phyloP scores from a whole-genome alignment of 2,888 invertebrate genomes.

The Dioctria rufipes region DNA sequence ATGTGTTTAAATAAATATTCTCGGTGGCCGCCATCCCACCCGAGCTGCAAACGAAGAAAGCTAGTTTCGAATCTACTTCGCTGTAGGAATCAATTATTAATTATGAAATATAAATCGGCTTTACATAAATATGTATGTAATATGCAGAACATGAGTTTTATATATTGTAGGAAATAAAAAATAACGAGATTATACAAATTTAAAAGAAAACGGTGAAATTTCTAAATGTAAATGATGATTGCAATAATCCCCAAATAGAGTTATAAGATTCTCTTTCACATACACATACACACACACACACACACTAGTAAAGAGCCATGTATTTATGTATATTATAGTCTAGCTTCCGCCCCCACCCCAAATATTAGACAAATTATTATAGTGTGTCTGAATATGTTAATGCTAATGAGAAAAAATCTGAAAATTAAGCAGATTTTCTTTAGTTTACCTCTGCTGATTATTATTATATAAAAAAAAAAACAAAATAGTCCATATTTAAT shows the following conservation, averaged over 20 bases:
- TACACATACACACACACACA: too few relatives aligned
- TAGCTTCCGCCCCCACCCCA: not conserved
- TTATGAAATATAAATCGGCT: conserved; percentile 18
- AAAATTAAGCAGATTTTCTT: not conserved
- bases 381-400: conserved; percentile 11
- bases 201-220: conserved; percentile 21
- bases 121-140: not conserved
- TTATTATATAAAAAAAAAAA: too few relatives aligned
- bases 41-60: conserved; percentile 6
- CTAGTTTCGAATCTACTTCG: conserved; percentile 5
- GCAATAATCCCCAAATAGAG: conserved; percentile 17
- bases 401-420: not conserved
- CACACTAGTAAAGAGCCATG: conserved; percentile 6
- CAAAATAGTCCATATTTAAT: conserved; percentile 17
- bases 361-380: conserved; percentile 21
- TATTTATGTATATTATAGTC: conserved; percentile 23
- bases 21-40: not conserved
- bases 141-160: conserved; percentile 27
- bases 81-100: conserved; percentile 2
- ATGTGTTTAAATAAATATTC: conserved; percentile 1
- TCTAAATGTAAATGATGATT: conserved; percentile 14
- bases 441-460: not conserved
- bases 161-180: conserved; percentile 6
- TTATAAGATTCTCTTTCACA: not conserved
- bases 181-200: not conserved